phyloP scores from a whole-genome alignment of 2,888 invertebrate genomes.

The Harpalus rubripes region DNA sequence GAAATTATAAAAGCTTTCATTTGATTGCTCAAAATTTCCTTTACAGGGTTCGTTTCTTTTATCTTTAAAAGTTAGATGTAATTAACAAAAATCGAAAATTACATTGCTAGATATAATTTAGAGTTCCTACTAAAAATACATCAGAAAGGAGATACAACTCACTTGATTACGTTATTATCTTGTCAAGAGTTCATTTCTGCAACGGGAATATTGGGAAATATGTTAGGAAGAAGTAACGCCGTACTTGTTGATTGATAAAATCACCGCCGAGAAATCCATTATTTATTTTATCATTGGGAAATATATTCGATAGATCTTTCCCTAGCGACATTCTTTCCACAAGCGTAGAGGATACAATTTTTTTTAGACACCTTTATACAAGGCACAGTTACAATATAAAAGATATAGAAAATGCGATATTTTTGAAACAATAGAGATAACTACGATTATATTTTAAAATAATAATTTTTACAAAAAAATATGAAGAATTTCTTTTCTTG shows the following conservation, averaged over 20 bases:
- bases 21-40: neutral
- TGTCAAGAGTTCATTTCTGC: slow-evolving; percentile 61
- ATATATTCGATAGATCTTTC: slow-evolving; percentile 61
- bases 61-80: slow-evolving; percentile 27
- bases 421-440: too few relatives aligned
- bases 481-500: too few relatives aligned
- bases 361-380: too few relatives aligned
- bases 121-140: slow-evolving; percentile 43
- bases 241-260: too few relatives aligned
- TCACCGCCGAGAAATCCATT: too few relatives aligned
- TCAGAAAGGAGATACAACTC: slow-evolving; percentile 33
- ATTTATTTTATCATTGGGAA: too few relatives aligned
- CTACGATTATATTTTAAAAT: too few relatives aligned
- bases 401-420: too few relatives aligned
- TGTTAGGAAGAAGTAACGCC: too few relatives aligned
- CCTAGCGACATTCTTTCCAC: slow-evolving; percentile 53
- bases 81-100: slow-evolving; percentile 1
- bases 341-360: neutral
- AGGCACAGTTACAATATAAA: too few relatives aligned
- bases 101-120: slow-evolving; percentile 5
- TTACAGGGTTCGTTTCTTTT: slow-evolving; percentile 20
- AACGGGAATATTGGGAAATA: slow-evolving; percentile 56
- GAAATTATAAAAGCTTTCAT: slow-evolving; percentile 36
- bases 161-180: slow-evolving; percentile 53
- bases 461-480: too few relatives aligned